Percentiles rank a stretch among this genome's conserved stretches.
Evolutionary conservation across 2,888 invertebrate species (phyloP).

Genomic region (Cremastobaeus sp.): DNA sequence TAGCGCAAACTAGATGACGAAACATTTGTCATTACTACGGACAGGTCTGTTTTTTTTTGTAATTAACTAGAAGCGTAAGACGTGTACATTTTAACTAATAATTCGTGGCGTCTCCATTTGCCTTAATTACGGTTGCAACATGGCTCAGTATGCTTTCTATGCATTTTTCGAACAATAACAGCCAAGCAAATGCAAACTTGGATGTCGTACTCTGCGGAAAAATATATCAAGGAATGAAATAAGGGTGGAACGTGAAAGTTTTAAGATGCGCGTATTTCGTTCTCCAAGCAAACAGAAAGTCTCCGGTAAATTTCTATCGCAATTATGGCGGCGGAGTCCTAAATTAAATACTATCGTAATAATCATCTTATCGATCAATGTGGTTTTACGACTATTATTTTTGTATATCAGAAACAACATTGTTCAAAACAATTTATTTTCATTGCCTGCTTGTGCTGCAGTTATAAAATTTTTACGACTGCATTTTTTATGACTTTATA

Average conservation of each 20-base stretch:
- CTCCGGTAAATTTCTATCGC: too few relatives aligned
- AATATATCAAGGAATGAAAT: slow-evolving; percentile 6
- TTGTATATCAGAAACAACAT: too few relatives aligned
- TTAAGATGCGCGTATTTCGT: too few relatives aligned
- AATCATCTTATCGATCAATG: too few relatives aligned
- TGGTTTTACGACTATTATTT: too few relatives aligned
- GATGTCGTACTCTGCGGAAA: not conserved
- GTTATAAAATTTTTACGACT: not conserved
- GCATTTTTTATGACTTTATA: not conserved
- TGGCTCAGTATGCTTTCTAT: not conserved
- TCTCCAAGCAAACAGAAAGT: too few relatives aligned
- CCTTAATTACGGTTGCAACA: slow-evolving; percentile 11
- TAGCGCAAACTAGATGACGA: not conserved
- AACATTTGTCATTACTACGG: not conserved
- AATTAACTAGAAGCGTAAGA: slow-evolving; percentile 5
- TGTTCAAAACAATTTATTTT: too few relatives aligned
- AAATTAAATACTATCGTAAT: too few relatives aligned
- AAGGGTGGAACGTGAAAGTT: not conserved
- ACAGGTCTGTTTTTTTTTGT: not conserved
- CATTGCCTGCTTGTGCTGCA: not conserved
- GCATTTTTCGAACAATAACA: slow-evolving; percentile 5
- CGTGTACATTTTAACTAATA: slow-evolving; percentile 4
- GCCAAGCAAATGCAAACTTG: not conserved
- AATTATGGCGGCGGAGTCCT: too few relatives aligned
- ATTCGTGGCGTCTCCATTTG: slow-evolving; percentile 10